phyloP scores from a whole-genome alignment of 1,140 invertebrate genomes.

The Cyclargus thomasi region DNA sequence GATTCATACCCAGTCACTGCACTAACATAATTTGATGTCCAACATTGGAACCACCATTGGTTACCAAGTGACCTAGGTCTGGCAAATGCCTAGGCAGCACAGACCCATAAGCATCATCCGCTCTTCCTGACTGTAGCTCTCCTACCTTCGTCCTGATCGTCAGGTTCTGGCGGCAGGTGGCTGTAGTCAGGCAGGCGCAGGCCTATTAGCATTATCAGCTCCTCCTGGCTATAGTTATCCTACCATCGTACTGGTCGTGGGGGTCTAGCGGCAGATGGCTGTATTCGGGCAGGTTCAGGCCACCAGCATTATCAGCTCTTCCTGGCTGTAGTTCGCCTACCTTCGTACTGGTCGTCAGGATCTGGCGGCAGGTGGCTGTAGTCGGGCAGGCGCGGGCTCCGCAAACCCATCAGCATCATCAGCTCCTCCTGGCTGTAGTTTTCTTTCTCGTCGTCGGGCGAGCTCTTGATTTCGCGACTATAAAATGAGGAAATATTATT shows the following conservation, averaged over 20 bases:
- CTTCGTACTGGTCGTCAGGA: conserved; percentile 32
- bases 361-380: conserved; percentile 59
- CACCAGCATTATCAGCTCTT: conserved; percentile 28
- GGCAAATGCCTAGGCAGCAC: conserved; percentile 49
- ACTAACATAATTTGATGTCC: too few relatives aligned
- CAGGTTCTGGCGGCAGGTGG: conserved; percentile 54
- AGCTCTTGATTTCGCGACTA: conserved; percentile 40
- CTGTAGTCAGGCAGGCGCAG: conserved; percentile 54
- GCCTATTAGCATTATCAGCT: conserved; percentile 30
- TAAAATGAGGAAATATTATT: conserved; percentile 15
- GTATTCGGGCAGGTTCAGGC: conserved; percentile 53
- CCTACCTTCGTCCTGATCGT: conserved; percentile 29
- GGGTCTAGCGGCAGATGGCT: conserved; percentile 53
- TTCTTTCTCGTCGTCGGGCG: conserved; percentile 39
- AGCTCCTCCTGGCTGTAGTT: conserved; percentile 36
- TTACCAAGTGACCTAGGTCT: conserved; percentile 53
- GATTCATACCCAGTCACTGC: too few relatives aligned
- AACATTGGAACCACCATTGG: too few relatives aligned
- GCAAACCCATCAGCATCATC: conserved; percentile 32
- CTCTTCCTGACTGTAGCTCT: conserved; percentile 31
- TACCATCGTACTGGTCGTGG: conserved; percentile 39
- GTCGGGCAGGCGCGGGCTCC: conserved; percentile 50
- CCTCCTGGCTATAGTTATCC: conserved; percentile 37
- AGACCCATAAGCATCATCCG: conserved; percentile 30
- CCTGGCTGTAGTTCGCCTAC: conserved; percentile 30